Conservation (phyloP, 2,888 invertebrate species). For the Chaetoderma sp. region DNA sequence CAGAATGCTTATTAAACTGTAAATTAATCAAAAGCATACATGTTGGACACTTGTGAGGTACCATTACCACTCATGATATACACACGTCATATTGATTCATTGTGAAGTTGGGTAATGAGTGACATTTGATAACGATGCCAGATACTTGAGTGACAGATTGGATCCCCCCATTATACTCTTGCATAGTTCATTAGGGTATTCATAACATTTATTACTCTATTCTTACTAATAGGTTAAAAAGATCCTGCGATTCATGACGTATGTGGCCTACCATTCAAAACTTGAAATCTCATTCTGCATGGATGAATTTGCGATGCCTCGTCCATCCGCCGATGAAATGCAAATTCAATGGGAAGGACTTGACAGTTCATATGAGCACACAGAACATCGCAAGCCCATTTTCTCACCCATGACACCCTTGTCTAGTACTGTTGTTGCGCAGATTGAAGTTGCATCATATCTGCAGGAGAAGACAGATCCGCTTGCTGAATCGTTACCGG, state of each 20-base stretch:
- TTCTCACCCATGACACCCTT: not conserved
- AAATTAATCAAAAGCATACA: not conserved
- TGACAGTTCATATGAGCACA: slow-evolving; percentile 3
- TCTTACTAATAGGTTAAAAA: slow-evolving; percentile 82
- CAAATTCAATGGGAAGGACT: slow-evolving; percentile 14
- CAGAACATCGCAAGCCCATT: not conserved
- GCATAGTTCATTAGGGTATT: not conserved
- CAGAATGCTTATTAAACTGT: no score
- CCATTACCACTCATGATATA: not conserved
- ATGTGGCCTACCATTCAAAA: slow-evolving; percentile 90
- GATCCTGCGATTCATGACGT: slow-evolving; percentile 84
- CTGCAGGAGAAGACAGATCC: slow-evolving; percentile 1
- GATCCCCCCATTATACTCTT: no score
- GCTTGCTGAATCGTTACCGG: not conserved
- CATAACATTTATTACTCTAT: not conserved
- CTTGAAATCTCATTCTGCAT: slow-evolving; percentile 91
- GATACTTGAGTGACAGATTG: no score
- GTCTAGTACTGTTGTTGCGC: not conserved
- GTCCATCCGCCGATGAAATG: slow-evolving; percentile 62
- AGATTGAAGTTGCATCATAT: not conserved
- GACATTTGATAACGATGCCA: no score
- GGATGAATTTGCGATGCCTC: slow-evolving; percentile 86
- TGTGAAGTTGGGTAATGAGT: not conserved
- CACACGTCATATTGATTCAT: not conserved
- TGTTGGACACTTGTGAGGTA: not conserved